Percentiles rank a stretch among this genome's conserved stretches.
phyloP scores from a whole-genome alignment of 2,797 vertebrate species.

The Muraenolepis orangiensis region DNA sequence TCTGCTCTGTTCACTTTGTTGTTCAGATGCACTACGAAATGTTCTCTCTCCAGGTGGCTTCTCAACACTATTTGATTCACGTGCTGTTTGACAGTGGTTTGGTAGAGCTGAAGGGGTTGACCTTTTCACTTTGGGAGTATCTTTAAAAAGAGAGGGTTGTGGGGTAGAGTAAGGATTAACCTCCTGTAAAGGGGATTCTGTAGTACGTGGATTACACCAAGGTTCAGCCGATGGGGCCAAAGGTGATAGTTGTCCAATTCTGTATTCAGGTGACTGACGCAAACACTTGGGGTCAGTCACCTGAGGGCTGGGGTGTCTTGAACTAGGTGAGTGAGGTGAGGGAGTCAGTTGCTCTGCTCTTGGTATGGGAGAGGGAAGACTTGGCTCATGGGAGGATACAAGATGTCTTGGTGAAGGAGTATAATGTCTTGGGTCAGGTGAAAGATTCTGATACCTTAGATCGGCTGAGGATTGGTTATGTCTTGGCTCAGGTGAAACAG shows the following conservation, averaged over 20 bases:
- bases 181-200: constrained; percentile 27
- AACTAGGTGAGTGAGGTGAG: constrained; percentile 37
- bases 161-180: constrained; percentile 15
- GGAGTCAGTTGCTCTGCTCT: neutral
- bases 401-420: constrained; percentile 14
- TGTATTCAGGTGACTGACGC: constrained; percentile 40
- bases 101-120: constrained; percentile 23
- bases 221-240: constrained; percentile 27
- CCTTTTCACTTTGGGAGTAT: constrained; percentile 27
- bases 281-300: constrained; percentile 21
- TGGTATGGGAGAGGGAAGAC: neutral
- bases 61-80: constrained; percentile 24
- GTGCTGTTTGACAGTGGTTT: constrained; percentile 18
- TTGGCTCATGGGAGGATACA: neutral
- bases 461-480: neutral
- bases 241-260: constrained; percentile 41
- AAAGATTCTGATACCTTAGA: constrained; percentile 18
- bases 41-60: constrained; percentile 21
- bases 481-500: neutral
- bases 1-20: constrained; percentile 34
- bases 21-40: constrained; percentile 12
- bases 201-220: constrained; percentile 31
- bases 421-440: constrained; percentile 35
- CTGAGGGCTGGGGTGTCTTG: constrained; percentile 30
- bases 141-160: constrained; percentile 24